Evolutionary conservation across 2,797 vertebrate genomes (phyloP).

Genomic region (Rhinoraja longicauda): DNA sequence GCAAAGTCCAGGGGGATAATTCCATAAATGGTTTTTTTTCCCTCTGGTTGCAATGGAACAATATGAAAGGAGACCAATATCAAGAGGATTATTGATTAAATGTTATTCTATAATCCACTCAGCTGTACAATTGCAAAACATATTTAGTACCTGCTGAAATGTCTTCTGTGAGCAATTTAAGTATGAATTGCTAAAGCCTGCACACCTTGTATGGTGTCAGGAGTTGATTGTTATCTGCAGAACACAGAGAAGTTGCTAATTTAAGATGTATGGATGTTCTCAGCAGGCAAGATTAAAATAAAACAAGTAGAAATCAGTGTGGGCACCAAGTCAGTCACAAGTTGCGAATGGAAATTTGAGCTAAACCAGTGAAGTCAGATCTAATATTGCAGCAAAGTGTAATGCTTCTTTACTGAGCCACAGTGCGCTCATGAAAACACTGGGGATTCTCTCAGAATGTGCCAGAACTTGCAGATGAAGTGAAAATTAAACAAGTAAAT

Average conservation of each 20-base stretch:
- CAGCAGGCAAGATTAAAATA: not conserved
- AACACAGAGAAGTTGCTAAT: not conserved
- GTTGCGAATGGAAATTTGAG: not conserved
- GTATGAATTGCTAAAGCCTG: not conserved
- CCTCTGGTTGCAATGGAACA: not conserved
- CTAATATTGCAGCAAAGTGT: not conserved
- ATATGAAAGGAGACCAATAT: not conserved
- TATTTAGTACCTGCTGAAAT: not conserved
- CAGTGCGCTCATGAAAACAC: not conserved
- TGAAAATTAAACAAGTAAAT: conserved; percentile 11
- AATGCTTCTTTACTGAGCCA: not conserved
- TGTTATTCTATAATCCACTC: not conserved
- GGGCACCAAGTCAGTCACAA: conserved; percentile 6
- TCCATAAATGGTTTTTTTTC: not conserved
- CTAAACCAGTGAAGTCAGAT: not conserved
- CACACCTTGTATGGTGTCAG: not conserved
- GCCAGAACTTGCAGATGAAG: not conserved
- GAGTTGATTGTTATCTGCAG: not conserved
- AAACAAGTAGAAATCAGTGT: not conserved
- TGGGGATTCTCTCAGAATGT: not conserved
- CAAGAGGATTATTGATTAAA: not conserved
- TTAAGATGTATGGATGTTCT: not conserved
- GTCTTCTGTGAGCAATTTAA: not conserved
- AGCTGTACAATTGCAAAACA: not conserved
- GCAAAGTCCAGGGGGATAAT: not conserved